phyloP scores from a whole-genome alignment of 2,888 invertebrate genomes.

The Sinelater perroti region DNA sequence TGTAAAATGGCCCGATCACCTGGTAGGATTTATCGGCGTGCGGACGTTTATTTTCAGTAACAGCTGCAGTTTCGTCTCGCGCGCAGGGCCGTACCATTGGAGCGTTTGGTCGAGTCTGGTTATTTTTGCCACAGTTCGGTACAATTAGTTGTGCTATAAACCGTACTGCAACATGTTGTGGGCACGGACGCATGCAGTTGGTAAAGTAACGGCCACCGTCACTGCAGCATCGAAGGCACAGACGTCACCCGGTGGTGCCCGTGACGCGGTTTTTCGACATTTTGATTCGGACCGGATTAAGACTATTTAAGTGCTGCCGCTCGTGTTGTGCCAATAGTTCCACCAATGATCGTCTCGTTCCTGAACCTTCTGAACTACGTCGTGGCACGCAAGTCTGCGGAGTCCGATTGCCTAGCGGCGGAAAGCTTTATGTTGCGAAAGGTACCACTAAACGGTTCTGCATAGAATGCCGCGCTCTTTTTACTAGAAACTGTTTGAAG shows the following conservation, averaged over 20 bases:
- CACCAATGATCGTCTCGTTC: constrained; percentile 9
- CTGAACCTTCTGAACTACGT: constrained; percentile 6
- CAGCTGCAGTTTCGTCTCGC: constrained; percentile 2
- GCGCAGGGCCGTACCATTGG: not conserved
- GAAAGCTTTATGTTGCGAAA: too few relatives aligned
- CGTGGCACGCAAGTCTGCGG: constrained; percentile 6
- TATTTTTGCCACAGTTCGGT: constrained; percentile 5
- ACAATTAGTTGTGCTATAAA: constrained; percentile 1
- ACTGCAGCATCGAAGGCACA: not conserved
- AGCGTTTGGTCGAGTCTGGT: not conserved
- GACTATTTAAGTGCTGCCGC: constrained; percentile 5
- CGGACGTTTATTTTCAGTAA: constrained; percentile 3
- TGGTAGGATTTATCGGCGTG: too few relatives aligned
- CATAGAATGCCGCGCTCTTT: too few relatives aligned
- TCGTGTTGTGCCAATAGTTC: constrained; percentile 5
- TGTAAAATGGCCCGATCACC: too few relatives aligned
- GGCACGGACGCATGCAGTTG: not conserved
- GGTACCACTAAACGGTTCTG: too few relatives aligned
- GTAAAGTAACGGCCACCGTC: not conserved
- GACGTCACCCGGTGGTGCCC: not conserved
- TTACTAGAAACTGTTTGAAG: too few relatives aligned
- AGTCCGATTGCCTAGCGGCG: not conserved
- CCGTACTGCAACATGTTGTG: not conserved
- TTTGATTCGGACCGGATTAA: not conserved
- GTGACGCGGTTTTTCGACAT: constrained; percentile 4